A percentile compares a stretch with the other conserved stretches of the same genome.
phyloP scores from a whole-genome alignment of 2,888 invertebrate species.

The Hemicrepidius hirtus region DNA sequence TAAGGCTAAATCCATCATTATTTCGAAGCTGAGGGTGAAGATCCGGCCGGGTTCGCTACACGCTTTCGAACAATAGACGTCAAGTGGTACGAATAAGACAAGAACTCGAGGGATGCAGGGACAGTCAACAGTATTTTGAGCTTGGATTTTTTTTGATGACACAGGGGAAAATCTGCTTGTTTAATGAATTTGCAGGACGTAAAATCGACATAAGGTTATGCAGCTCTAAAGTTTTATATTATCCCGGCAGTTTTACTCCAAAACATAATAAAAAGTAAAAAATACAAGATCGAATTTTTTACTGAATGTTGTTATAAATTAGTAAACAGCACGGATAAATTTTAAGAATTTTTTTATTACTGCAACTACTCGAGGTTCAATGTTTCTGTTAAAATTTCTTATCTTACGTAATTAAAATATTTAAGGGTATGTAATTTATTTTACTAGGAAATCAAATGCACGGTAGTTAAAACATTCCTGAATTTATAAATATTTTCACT shows the following conservation, averaged over 20 bases:
- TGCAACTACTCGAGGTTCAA: too few relatives aligned
- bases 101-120: constrained; percentile 60
- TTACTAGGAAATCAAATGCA: too few relatives aligned
- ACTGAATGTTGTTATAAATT: too few relatives aligned
- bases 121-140: constrained; percentile 50
- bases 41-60: constrained; percentile 69
- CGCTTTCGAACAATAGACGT: constrained; percentile 72
- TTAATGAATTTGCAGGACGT: constrained; percentile 46
- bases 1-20: constrained; percentile 71
- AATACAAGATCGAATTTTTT: too few relatives aligned
- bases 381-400: too few relatives aligned
- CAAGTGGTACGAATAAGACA: constrained; percentile 71
- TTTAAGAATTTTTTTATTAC: too few relatives aligned
- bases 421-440: too few relatives aligned
- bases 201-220: constrained; percentile 11
- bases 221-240: neutral
- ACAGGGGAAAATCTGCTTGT: constrained; percentile 36
- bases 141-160: constrained; percentile 42
- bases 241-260: neutral
- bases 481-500: too few relatives aligned
- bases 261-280: neutral
- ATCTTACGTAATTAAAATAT: too few relatives aligned
- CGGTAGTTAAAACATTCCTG: too few relatives aligned
- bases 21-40: constrained; percentile 70
- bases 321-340: too few relatives aligned